Percentiles rank a stretch among this genome's conserved stretches.
Evolutionary conservation across 2,888 invertebrate species (phyloP).

Genomic region (Drosophila anomelani): DNA sequence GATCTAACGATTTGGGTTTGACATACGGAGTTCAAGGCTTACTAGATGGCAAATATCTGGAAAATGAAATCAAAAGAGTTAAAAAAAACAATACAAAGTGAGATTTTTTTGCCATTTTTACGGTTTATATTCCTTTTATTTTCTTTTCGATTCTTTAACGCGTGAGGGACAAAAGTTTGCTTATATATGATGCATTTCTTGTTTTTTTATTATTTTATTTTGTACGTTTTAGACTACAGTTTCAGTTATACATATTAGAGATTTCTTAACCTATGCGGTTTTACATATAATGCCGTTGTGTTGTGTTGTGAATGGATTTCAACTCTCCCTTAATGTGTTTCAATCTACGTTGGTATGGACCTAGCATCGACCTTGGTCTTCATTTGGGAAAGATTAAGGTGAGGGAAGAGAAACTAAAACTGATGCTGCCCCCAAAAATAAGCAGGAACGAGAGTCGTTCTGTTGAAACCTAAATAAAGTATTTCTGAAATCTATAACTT

Average conservation of each 20-base stretch:
- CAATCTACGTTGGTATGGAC: conserved; percentile 2
- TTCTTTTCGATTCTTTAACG: conserved; percentile 43
- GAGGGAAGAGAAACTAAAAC: no score
- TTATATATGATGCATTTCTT: conserved; percentile 33
- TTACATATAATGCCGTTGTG: conserved; percentile 30
- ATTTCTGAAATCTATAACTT: background rate
- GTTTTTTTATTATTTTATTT: conserved; percentile 32
- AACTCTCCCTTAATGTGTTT: conserved; percentile 3
- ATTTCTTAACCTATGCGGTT: conserved; percentile 17
- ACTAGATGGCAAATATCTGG: background rate
- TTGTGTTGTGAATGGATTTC: conserved; percentile 7
- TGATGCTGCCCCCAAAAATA: no score
- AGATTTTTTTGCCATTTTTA: background rate
- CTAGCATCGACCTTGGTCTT: conserved; percentile 24
- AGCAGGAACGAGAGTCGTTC: no score
- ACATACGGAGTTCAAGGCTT: background rate
- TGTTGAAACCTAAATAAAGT: background rate
- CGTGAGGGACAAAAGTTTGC: conserved; percentile 41
- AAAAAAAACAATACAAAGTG: background rate
- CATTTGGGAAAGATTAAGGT: background rate
- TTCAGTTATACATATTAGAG: conserved; percentile 36
- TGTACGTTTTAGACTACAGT: conserved; percentile 43
- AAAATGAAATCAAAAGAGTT: background rate
- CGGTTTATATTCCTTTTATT: conserved; percentile 35
- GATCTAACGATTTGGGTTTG: no score